A percentile compares a stretch with the other conserved stretches of the same genome.
These are phyloP conservation scores for Mesoligia furuncula DNA, from an alignment of 2,888 invertebrate genomes.

Conservation along the genomic window DNA sequence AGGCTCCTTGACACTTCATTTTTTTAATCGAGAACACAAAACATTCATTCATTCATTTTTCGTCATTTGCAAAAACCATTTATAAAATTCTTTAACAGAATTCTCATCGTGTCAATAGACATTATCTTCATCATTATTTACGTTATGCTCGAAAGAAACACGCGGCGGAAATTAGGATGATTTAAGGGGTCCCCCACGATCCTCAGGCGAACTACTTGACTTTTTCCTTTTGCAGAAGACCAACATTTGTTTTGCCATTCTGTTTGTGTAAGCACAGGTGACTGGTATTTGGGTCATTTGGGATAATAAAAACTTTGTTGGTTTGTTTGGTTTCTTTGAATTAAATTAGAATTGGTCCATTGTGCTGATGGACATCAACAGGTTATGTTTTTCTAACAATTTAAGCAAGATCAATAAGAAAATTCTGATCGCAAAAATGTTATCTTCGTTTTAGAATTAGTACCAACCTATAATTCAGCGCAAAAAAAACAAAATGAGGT, in stretches of 20 bases:
- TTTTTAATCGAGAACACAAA: neutral
- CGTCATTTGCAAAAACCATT: slow-evolving; percentile 21
- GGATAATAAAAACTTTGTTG: slow-evolving; percentile 18
- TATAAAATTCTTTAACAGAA: neutral
- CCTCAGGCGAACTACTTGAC: slow-evolving; percentile 10
- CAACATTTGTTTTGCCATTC: slow-evolving; percentile 58
- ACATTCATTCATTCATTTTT: neutral
- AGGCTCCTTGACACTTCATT: neutral
- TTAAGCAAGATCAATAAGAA: too few relatives aligned
- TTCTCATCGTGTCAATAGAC: slow-evolving; percentile 11
- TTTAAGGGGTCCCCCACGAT: slow-evolving; percentile 36
- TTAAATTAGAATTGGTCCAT: neutral
- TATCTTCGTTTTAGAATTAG: too few relatives aligned
- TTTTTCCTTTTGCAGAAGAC: slow-evolving; percentile 42
- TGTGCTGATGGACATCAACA: neutral
- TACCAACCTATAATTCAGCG: too few relatives aligned
- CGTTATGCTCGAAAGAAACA: slow-evolving; percentile 23
- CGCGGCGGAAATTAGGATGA: slow-evolving; percentile 39
- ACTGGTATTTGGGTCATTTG: slow-evolving; percentile 47
- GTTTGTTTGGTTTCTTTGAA: slow-evolving; percentile 7
- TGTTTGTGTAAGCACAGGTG: slow-evolving; percentile 63
- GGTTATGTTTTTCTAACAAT: too few relatives aligned
- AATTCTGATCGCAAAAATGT: too few relatives aligned
- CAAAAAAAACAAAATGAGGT: too few relatives aligned
- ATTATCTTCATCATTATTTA: slow-evolving; percentile 42